Base-by-base conservation (phyloP, 2,888 invertebrate species). In the Drosophila colorata region DNA sequence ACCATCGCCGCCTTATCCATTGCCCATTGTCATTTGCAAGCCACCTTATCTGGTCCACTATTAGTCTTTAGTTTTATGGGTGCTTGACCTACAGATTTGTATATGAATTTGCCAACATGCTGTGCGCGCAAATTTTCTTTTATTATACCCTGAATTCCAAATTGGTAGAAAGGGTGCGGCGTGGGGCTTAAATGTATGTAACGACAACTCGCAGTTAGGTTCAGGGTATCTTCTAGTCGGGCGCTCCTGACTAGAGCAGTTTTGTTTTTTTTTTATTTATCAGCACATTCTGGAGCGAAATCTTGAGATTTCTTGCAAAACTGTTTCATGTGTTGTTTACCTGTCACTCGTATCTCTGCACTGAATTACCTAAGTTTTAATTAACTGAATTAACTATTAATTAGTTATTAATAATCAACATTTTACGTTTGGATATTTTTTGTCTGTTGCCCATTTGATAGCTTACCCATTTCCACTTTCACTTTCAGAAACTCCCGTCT, bases 61-160 rank as follows among this genome's bases (percentile, higher is more conserved):
- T 58, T 41, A 41, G 51, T 14, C 37, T 9, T 90, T 90, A 79
- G 87, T 90, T 88, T 90, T 79, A 90, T 88, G 86, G 74, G 56
- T 56, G 60, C 71, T 83, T 74, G 73, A 74, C 78, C 87, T 70
- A 78, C 72, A 79, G 79, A 86, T 78, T 87, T 83, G 74, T 80
- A 81, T 80, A 77, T 75, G 68, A 67, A 55, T 67, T 49, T 44
- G 69, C 67, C 69, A n/a, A 59, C 80, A 87, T 55, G 87, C 87
- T 86, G 86, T 68, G 82, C 44, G 49, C 61, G 40, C 44, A 48
- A 64, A 56, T 56, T 57, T 43, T 33, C 33, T 59, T 81, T 44
- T 18, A 13, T 51, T n/a, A n/a, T n/a, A n/a, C n/a, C n/a, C n/a
- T n/a, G n/a, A n/a, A n/a, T n/a, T n/a, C n/a, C n/a, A n/a, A n/a